Base-by-base conservation (phyloP, 2,797 vertebrate genomes). In the Anas acuta region DNA sequence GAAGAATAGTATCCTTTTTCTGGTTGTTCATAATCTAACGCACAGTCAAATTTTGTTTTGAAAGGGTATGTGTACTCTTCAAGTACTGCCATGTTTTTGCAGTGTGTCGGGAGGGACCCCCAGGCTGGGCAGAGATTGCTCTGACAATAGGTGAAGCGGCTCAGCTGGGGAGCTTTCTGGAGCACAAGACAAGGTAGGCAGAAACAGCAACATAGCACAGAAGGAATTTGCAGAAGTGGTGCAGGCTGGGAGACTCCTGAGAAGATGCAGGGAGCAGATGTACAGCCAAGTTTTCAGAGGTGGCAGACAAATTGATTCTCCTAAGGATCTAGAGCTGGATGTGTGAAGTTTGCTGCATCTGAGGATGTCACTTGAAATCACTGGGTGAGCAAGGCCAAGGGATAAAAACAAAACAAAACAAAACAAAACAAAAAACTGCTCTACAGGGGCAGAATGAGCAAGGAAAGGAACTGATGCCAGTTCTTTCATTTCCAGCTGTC, bases 1-100 rank as follows among this genome's bases (percentile, higher is more conserved):
- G 28, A 88, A 65, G 5, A 2, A 25, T 1, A 5, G 2, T 7
- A 32, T 23, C 0, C 15, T 43, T 67, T 58, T 47, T 14, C 19
- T 39, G 1, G 2, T 69, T 73, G 4, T 45, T 84, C 15, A 12
- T 45, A 16, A 33, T 45, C 19, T 18, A 62, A n/a, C 1, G 5
- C 5, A 58, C 21, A 23, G 16, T 53, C 8, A 16, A 4, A 8
- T 56, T n/a, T 57, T 53, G 25, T 11, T 51, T 69, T 54, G 22
- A 7, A 87, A 85, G 17, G 30, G 58, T 41, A 12, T 4, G 28
- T 0, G 1, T 28, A 2, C 32, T 62, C 13, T 35, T 18, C 8
- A 69, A n/a, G 25, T 58, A 33, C 2, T 49, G 4, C 15, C 64
- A n/a, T 45, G 14, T 2, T 33, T 45, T 3, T 16, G 17, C 39